phyloP scores from a whole-genome alignment of 2,888 invertebrate genomes.

The Kryphioiulus occultus region DNA sequence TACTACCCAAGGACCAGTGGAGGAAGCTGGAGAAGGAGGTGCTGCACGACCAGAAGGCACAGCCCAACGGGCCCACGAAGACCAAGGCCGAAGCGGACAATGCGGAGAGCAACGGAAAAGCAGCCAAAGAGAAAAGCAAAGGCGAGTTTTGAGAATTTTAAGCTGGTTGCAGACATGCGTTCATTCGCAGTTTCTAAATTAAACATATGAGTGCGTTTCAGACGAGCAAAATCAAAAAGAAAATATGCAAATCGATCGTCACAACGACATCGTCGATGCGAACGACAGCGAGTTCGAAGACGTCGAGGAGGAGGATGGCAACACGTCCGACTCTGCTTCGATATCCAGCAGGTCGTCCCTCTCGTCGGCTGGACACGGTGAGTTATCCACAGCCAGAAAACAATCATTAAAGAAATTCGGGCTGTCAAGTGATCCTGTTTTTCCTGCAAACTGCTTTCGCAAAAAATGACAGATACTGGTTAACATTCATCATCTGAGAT shows the following conservation, averaged over 20 bases:
- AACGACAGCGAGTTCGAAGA: conserved; percentile 60
- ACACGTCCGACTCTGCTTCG: conserved; percentile 65
- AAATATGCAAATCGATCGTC: conserved; percentile 39
- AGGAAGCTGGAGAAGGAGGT: conserved; percentile 62
- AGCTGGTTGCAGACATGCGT: too few species aligned
- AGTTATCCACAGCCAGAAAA: too few species aligned
- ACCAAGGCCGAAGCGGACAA: conserved; percentile 52
- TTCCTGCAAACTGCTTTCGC: too few species aligned
- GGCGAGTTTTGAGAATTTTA: neutral
- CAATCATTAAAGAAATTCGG: too few species aligned
- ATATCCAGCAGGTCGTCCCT: conserved; percentile 59
- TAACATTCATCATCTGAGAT: too few species aligned
- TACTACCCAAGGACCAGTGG: conserved; percentile 82
- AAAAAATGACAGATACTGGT: too few species aligned
- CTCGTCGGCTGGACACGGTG: conserved; percentile 57
- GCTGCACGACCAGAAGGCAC: conserved; percentile 52
- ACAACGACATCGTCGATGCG: conserved; percentile 45
- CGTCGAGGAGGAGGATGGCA: conserved; percentile 62
- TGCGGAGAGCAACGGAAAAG: conserved; percentile 49
- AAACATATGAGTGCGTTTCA: conserved; percentile 17
- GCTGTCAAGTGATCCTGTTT: too few species aligned
- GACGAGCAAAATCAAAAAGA: conserved; percentile 42
- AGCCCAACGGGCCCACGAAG: conserved; percentile 48
- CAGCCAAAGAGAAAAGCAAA: conserved; percentile 29
- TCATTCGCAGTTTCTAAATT: too few species aligned